Evolutionary conservation across 2,797 vertebrate species (phyloP).

Genomic region (Anomalospiza imberbis): DNA sequence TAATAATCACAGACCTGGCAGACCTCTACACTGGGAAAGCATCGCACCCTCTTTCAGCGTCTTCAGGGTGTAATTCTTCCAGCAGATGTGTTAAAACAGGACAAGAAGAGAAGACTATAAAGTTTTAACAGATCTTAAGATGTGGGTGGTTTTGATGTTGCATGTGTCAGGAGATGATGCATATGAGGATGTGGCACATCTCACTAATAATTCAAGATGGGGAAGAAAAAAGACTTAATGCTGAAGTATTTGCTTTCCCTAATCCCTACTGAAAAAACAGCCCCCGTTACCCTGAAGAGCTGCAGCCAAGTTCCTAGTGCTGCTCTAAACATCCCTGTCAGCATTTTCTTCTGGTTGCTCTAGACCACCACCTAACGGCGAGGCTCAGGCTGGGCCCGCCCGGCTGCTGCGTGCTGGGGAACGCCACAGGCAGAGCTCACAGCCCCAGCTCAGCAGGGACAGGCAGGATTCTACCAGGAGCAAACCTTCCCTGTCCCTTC

Average conservation of each 20-base stretch:
- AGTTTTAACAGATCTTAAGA: not conserved
- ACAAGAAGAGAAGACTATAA: not conserved
- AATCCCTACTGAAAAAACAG: not conserved
- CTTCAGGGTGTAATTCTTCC: not conserved
- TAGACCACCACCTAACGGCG: not conserved
- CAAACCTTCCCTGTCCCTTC: not conserved
- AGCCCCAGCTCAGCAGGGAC: accelerated
- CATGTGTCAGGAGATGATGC: accelerated
- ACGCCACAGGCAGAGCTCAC: accelerated
- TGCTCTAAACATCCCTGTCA: not conserved
- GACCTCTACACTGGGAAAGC: not conserved
- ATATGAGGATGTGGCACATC: not conserved
- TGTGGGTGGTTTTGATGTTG: not conserved
- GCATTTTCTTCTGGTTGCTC: not conserved
- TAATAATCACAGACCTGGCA: not conserved
- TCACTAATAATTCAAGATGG: not conserved
- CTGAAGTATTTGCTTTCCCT: not conserved
- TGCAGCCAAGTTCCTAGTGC: not conserved
- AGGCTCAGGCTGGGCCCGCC: not conserved
- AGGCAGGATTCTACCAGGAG: not conserved
- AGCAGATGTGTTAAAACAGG: not conserved
- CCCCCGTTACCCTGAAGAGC: accelerated
- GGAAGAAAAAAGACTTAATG: not conserved
- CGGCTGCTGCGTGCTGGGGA: accelerated
- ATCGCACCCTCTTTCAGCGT: not conserved